Evolutionary conservation across 2,888 invertebrate species (phyloP).

Genomic region (Euphydryas editha): DNA sequence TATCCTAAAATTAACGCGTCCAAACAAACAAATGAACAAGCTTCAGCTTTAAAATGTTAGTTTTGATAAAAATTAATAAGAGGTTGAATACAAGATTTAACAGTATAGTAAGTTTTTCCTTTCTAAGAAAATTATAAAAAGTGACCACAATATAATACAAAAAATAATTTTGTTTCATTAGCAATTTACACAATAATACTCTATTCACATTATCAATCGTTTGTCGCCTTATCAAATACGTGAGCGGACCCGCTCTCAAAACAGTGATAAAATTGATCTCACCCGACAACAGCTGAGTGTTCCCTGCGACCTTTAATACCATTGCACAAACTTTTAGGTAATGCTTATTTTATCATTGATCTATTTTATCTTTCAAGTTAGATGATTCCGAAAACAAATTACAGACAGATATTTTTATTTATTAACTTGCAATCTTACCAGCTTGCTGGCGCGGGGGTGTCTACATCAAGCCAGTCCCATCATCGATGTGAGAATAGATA

Average conservation of each 20-base stretch:
- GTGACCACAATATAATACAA: not conserved
- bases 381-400: not conserved
- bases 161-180: not conserved
- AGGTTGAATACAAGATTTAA: too few relatives aligned
- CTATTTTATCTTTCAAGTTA: not conserved
- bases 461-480: too few relatives aligned
- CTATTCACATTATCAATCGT: slow-evolving; percentile 8
- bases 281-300: slow-evolving; percentile 18
- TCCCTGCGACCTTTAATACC: slow-evolving; percentile 11
- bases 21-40: too few relatives aligned
- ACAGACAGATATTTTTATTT: too few relatives aligned
- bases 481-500: too few relatives aligned
- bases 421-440: not conserved
- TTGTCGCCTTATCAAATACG: slow-evolving; percentile 25
- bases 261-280: slow-evolving; percentile 17
- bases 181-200: slow-evolving; percentile 1
- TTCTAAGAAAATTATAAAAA: not conserved
- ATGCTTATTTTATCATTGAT: not conserved
- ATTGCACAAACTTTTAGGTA: slow-evolving; percentile 13
- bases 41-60: too few relatives aligned
- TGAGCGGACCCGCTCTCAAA: slow-evolving; percentile 21
- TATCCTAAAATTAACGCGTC: too few relatives aligned
- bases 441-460: too few relatives aligned
- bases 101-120: too few relatives aligned
- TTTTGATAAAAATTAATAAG: too few relatives aligned